Base-by-base conservation (phyloP, 64 coral and sea anemone species). In the Platygyra sinensis region DNA sequence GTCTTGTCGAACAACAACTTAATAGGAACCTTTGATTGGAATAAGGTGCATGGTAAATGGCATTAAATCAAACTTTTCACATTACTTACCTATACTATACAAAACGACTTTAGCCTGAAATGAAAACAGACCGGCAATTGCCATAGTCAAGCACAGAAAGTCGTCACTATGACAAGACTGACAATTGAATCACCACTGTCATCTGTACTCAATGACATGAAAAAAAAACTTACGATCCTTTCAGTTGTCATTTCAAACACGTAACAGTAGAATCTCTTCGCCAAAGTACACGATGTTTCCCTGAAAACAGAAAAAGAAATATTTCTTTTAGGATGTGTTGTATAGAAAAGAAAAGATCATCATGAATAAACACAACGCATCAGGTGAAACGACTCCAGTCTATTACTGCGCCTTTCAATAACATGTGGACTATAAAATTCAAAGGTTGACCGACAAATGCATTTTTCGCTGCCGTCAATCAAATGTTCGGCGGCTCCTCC, bases 211-310 rank as follows among this genome's bases (percentile, higher is more conserved):
- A 36, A 36, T 3, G 19, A 72, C 16, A 13, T 25, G 18, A 89
- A 57, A 36, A 36, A n/a, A 36, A 9, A 22, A 90, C 91, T 96
- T 93, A 96, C 95, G 29, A 93, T 93, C 32, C 89, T 92, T 88
- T 86, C 75, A 22, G 93, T 89, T 75, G 78, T 67, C 78, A 96
- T 89, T 75, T 96, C 76, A 78, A 93, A 96, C 25, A 96, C 95
- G 67, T 96, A 96, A 28, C 91, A 96, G 42, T 96, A 93, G 51
- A 96, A 96, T 17, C 72, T 91, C 63, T 96, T 93, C 50, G 95
- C 95, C 29, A 96, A 12, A 17, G 91, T 67, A 54, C 95, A 96
- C 10, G 80, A 87, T n/a, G 91, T 93, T 38, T 96, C 95, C 65
- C 95, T 96, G 75, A 55, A 74, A 42, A 29, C 17, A 72, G 13